These are phyloP conservation scores for Elmis aenea DNA, from an alignment of 2,888 invertebrate genomes.

Conservation along the genomic window DNA sequence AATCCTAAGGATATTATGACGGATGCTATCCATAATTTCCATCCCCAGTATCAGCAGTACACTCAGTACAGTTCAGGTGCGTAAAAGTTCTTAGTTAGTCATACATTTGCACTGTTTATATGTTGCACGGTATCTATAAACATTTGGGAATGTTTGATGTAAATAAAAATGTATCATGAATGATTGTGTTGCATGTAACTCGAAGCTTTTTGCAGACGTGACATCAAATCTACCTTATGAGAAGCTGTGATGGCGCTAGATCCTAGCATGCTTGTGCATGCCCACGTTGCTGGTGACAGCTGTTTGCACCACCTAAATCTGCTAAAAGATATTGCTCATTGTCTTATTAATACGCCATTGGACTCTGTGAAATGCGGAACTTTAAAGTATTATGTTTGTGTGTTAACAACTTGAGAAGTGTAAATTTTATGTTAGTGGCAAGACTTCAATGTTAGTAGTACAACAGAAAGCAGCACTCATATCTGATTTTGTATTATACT, in stretches of 20 bases:
- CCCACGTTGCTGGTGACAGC: slow-evolving; percentile 13
- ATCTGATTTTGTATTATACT: too few species aligned
- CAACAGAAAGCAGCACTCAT: too few species aligned
- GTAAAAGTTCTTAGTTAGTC: slow-evolving; percentile 25
- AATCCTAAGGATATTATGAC: slow-evolving; percentile 99
- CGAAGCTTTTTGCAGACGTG: slow-evolving; percentile 72
- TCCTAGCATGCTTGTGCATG: slow-evolving; percentile 23
- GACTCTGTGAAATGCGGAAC: too few species aligned
- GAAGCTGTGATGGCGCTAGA: slow-evolving; percentile 67
- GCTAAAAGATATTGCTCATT: slow-evolving; percentile 6
- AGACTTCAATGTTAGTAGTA: too few species aligned
- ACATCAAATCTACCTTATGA: slow-evolving; percentile 88
- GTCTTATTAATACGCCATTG: slow-evolving; percentile 1
- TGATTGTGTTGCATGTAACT: slow-evolving; percentile 14
- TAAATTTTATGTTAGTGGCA: too few species aligned
- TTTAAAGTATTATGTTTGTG: too few species aligned
- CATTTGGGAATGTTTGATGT: background rate
- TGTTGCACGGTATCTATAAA: background rate
- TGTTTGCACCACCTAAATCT: slow-evolving; percentile 12
- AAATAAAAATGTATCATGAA: too few species aligned
- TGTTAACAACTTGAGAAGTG: too few species aligned
- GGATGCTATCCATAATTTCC: slow-evolving; percentile 99
- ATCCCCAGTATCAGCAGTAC: slow-evolving; percentile 99
- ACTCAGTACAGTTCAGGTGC: slow-evolving; percentile 94
- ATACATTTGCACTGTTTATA: background rate